These are phyloP conservation scores for Oikopleura vanhoeffeni DNA, from an alignment of 23 tunicate species.

Conservation along the genomic window DNA sequence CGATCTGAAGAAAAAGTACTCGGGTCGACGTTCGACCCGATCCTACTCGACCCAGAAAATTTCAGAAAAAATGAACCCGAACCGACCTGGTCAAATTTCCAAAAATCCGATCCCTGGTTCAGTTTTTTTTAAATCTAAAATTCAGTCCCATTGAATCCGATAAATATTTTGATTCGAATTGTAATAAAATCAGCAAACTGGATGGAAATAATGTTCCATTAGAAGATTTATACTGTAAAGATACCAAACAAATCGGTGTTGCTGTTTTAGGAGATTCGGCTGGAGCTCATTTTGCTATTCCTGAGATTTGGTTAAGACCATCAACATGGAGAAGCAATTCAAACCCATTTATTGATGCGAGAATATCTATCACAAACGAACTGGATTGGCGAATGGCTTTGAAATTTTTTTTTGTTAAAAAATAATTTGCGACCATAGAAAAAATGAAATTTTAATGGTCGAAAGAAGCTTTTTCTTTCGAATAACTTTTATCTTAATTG, in stretches of 20 bases:
- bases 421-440: too few relatives aligned
- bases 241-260: neutral
- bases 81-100: too few relatives aligned
- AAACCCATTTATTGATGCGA: neutral
- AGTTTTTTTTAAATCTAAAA: too few relatives aligned
- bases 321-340: neutral
- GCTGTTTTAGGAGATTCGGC: constrained; percentile 7
- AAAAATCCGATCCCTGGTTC: too few relatives aligned
- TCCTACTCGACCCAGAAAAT: too few relatives aligned
- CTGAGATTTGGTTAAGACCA: constrained; percentile 3
- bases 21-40: too few relatives aligned
- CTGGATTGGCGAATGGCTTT: neutral
- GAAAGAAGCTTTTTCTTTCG: too few relatives aligned
- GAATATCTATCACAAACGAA: neutral
- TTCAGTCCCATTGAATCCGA: neutral
- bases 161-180: neutral
- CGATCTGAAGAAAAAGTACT: too few relatives aligned
- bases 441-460: too few relatives aligned
- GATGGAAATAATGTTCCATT: neutral
- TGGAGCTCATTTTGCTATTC: constrained; percentile 6
- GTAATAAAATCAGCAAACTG: neutral
- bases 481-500: too few relatives aligned
- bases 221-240: constrained; percentile 3
- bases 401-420: too few relatives aligned
- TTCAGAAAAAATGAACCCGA: too few relatives aligned